Conservation (phyloP, 2,113 vertebrate genomes). For the Maccullochella peelii region DNA sequence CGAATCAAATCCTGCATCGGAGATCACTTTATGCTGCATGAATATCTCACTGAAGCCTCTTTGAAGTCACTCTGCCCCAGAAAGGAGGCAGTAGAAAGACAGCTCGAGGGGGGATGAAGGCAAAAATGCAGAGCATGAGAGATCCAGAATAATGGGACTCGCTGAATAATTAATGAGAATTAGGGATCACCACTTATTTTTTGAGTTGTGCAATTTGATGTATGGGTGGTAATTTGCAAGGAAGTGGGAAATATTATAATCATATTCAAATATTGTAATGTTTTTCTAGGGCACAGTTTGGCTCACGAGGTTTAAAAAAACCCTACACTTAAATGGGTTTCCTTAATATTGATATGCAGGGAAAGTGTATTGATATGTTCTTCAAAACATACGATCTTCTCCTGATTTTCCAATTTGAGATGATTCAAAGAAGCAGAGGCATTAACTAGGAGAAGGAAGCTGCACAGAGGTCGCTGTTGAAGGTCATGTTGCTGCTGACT, state of each 20-base stretch:
- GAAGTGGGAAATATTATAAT: conserved; percentile 31
- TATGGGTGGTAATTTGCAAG: conserved; percentile 1
- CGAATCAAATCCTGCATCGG: conserved; percentile 36
- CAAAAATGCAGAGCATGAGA: conserved; percentile 43
- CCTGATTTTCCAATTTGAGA: neutral
- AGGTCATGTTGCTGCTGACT: conserved; percentile 70
- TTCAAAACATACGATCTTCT: neutral
- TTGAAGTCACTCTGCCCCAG: conserved; percentile 73
- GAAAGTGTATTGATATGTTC: neutral
- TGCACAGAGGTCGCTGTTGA: conserved; percentile 57
- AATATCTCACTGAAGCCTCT: conserved; percentile 66
- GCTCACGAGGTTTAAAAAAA: neutral
- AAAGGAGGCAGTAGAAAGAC: conserved; percentile 61
- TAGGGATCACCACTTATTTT: conserved; percentile 37
- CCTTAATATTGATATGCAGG: neutral
- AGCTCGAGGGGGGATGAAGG: conserved; percentile 54
- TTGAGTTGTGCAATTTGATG: conserved; percentile 19
- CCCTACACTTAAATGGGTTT: neutral
- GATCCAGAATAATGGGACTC: conserved; percentile 60
- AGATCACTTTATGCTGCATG: conserved; percentile 60
- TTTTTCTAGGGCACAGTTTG: neutral
- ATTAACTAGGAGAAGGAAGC: conserved; percentile 23
- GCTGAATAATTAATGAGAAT: conserved; percentile 69
- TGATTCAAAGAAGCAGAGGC: neutral
- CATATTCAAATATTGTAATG: neutral